phyloP scores from a whole-genome alignment of 35 echinoderm and acorn worm genomes.

The Acanthaster planci region DNA sequence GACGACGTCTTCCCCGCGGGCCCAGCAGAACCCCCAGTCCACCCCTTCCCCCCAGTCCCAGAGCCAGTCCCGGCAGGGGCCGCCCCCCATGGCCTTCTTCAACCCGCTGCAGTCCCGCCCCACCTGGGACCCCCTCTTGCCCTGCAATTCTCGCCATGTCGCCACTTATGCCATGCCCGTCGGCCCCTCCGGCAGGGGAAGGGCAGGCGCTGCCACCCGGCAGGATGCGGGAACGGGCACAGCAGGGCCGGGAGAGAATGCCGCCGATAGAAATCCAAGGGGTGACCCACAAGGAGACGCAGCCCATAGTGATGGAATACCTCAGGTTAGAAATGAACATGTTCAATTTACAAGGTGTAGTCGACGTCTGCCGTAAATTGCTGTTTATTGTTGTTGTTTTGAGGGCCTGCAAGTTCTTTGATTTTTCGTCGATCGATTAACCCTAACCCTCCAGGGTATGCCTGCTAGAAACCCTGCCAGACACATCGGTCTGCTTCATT shows the following conservation, averaged over 20 bases:
- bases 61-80: background rate
- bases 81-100: constrained; percentile 39
- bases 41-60: constrained; percentile 5
- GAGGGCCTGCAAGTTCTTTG: too few relatives aligned
- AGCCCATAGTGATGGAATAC: background rate
- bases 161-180: constrained; percentile 26
- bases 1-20: constrained; percentile 13
- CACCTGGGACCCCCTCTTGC: constrained; percentile 80
- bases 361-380: too few relatives aligned
- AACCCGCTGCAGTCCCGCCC: constrained; percentile 41
- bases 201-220: background rate
- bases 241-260: background rate
- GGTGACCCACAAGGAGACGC: background rate
- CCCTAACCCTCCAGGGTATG: too few relatives aligned
- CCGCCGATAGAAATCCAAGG: constrained; percentile 1
- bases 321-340: background rate
- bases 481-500: too few relatives aligned
- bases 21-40: constrained; percentile 19
- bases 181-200: constrained; percentile 13
- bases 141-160: constrained; percentile 79
- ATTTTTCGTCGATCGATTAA: too few relatives aligned
- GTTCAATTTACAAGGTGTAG: too few relatives aligned
- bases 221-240: background rate
- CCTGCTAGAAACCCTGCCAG: too few relatives aligned
- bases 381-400: too few relatives aligned